These are phyloP conservation scores for Drosophila acutilabella DNA, from an alignment of 2,888 invertebrate species.

Conservation along the genomic window DNA sequence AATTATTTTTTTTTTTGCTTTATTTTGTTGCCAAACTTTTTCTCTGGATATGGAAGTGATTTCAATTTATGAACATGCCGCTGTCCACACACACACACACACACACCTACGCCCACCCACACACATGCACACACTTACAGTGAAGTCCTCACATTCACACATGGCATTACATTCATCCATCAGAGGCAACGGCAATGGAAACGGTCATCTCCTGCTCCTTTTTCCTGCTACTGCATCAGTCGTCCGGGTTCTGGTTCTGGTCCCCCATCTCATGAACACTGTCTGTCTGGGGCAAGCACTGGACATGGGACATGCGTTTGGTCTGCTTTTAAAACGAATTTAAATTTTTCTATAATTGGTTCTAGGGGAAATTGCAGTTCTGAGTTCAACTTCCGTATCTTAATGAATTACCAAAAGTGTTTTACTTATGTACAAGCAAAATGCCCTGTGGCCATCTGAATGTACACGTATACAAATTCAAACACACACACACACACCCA, in stretches of 20 bases:
- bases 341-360: slow-evolving; percentile 84
- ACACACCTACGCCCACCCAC: slow-evolving; percentile 21
- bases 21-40: slow-evolving; percentile 77
- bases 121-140: not conserved
- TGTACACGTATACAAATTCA: slow-evolving; percentile 2
- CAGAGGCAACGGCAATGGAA: slow-evolving; percentile 52
- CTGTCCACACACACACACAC: slow-evolving; percentile 70
- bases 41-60: slow-evolving; percentile 82
- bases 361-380: slow-evolving; percentile 86
- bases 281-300: slow-evolving; percentile 57
- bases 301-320: slow-evolving; percentile 65
- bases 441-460: slow-evolving; percentile 57
- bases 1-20: slow-evolving; percentile 45
- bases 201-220: slow-evolving; percentile 36
- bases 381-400: slow-evolving; percentile 86
- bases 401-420: slow-evolving; percentile 85
- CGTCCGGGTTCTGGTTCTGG: slow-evolving; percentile 24
- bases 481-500: not conserved
- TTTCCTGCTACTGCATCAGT: slow-evolving; percentile 21
- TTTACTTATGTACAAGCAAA: slow-evolving; percentile 67
- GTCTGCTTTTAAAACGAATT: slow-evolving; percentile 81
- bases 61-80: slow-evolving; percentile 84
- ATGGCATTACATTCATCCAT: slow-evolving; percentile 66
- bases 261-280: slow-evolving; percentile 38
- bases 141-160: slow-evolving; percentile 34